Evolutionary conservation across 2,797 vertebrate species (phyloP).

Genomic region (Varecia variegata): DNA sequence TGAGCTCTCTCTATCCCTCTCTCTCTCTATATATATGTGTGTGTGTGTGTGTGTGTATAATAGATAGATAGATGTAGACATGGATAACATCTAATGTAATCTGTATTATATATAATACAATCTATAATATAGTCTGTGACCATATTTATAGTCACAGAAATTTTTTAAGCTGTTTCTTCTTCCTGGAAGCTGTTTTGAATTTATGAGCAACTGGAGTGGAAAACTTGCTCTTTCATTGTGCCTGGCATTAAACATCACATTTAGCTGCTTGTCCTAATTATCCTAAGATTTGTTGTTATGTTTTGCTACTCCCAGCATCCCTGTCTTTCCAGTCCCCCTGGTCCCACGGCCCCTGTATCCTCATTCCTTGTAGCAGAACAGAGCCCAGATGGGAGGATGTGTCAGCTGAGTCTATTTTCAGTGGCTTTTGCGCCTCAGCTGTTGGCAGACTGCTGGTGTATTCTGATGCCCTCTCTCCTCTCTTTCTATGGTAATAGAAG

Average conservation of each 20-base stretch:
- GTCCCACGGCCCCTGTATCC: neutral
- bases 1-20: rapidly evolving
- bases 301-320: neutral
- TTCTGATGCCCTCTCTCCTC: neutral
- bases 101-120: neutral
- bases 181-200: constrained; percentile 62
- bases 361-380: neutral
- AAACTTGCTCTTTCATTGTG: neutral
- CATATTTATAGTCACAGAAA: neutral
- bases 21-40: rapidly evolving
- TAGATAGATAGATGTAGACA: too few relatives aligned
- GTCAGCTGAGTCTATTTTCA: neutral
- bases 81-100: neutral
- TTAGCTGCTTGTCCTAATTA: constrained; percentile 63
- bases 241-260: neutral
- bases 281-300: neutral
- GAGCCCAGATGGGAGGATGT: rapidly evolving
- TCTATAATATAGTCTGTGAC: neutral
- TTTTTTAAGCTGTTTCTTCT: constrained; percentile 18
- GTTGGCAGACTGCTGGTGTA: neutral
- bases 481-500: neutral
- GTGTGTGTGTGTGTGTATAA: neutral
- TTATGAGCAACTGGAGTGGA: constrained; percentile 1
- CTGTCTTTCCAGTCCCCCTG: neutral
- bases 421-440: neutral